Evolutionary conservation across 2,888 invertebrate genomes (phyloP), one percentile per base, ranked within the genome.

Genomic region (Drosophila cognata): DNA sequence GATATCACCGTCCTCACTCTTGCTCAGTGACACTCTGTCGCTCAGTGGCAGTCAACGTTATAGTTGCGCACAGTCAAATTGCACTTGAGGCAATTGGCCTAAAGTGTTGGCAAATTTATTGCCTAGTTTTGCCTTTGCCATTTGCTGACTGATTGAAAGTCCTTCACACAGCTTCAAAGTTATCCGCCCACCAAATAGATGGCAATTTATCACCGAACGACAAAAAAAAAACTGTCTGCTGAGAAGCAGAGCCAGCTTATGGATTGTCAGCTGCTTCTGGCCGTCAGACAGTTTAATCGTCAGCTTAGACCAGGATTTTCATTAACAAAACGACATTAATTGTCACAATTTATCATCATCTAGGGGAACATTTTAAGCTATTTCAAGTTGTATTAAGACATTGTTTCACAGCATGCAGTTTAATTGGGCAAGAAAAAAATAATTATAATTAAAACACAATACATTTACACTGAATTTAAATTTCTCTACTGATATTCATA

Each of bases 31-130:
- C 51, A 53, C 21, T 21, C 53, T 25, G 53, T 6, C 5, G 11
- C 53, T 55, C 28, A 10, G 21, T 43, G 50, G 36, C 56, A 74
- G 43, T 52, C 50, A 71, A 64, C 71, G 80, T 78, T 64, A 64
- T 55, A 53, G 76, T 65, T 59, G 36, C 36, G 28, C 36, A 38
- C 36, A 76, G 43, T 71, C 35, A 48, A 41, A 76, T 48, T 59
- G 64, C 52, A 53, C 65, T 52, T 64, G 62, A 65, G 63, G 75
- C 72, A 64, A 74, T 75, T 63, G 86, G 76, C 73, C 79, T 60
- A 74, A 81, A 84, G 87, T 76, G 84, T 87, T 84, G 89, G 87
- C 88, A 84, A 87, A 89, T 84, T 84, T 84, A 84, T 87, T 67
- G 89, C 74, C 76, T 87, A 87, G 84, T 84, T 84, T 89, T 84